A percentile compares a stretch with the other conserved stretches of the same genome.
These are phyloP conservation scores for Drosophila anceps DNA, from an alignment of 2,888 invertebrate species.

Conservation along the genomic window DNA sequence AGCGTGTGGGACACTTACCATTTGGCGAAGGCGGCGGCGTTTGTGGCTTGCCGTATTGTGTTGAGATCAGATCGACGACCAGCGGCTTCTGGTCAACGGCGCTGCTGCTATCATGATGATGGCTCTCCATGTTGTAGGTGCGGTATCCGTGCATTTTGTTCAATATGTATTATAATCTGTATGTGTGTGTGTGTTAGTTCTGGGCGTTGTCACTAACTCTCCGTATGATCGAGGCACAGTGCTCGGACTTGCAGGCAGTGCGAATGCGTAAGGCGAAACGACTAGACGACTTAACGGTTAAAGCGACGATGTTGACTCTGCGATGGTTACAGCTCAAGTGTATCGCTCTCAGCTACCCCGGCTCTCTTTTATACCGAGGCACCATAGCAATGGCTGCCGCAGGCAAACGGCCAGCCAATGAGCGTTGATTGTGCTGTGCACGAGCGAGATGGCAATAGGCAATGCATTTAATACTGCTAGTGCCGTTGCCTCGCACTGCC, in stretches of 20 bases:
- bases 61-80: slow-evolving; percentile 88
- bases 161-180: not conserved
- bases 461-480: not conserved
- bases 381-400: slow-evolving; percentile 72
- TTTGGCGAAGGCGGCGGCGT: slow-evolving; percentile 87
- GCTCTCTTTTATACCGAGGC: slow-evolving; percentile 78
- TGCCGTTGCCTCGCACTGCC: slow-evolving; percentile 42
- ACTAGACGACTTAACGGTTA: slow-evolving; percentile 26
- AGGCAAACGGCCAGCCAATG: slow-evolving; percentile 74
- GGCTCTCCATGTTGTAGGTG: slow-evolving; percentile 84
- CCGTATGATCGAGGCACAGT: slow-evolving; percentile 4
- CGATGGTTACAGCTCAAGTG: slow-evolving; percentile 79
- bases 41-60: slow-evolving; percentile 86
- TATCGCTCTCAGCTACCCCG: slow-evolving; percentile 74
- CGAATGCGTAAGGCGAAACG: slow-evolving; percentile 10
- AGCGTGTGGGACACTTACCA: slow-evolving; percentile 78
- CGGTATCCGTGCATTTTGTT: slow-evolving; percentile 85
- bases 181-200: not conserved
- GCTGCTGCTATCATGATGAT: slow-evolving; percentile 61
- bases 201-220: slow-evolving; percentile 10
- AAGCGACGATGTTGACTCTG: slow-evolving; percentile 68
- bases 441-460: slow-evolving; percentile 47
- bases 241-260: slow-evolving; percentile 25
- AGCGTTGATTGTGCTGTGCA: slow-evolving; percentile 8
- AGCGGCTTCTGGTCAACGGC: slow-evolving; percentile 85